These are phyloP conservation scores for Athalia rosae DNA, from an alignment of 2,888 invertebrate genomes.

Conservation along the genomic window DNA sequence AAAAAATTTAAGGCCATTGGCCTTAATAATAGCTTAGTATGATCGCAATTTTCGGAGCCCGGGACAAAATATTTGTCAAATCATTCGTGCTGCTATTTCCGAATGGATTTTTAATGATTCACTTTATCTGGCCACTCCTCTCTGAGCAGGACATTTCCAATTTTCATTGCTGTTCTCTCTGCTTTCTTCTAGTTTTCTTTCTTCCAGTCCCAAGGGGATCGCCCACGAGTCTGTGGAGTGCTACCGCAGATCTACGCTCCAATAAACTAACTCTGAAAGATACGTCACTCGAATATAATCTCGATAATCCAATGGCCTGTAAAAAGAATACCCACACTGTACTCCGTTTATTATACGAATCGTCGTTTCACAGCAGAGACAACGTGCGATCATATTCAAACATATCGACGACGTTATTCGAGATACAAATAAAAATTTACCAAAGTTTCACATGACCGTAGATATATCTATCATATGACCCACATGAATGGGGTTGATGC, in stretches of 20 bases:
- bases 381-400: background rate
- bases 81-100: too few relatives aligned
- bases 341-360: background rate
- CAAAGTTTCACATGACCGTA: background rate
- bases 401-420: background rate
- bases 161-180: background rate
- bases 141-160: background rate
- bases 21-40: too few relatives aligned
- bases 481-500: background rate
- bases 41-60: too few relatives aligned
- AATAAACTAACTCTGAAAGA: background rate
- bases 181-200: background rate
- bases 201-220: background rate
- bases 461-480: background rate
- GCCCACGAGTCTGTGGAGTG: background rate
- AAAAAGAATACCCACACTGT: background rate
- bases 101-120: conserved; percentile 8
- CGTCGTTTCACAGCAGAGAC: background rate
- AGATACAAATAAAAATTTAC: background rate
- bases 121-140: conserved; percentile 17
- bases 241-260: conserved; percentile 23
- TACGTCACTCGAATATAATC: conserved; percentile 36
- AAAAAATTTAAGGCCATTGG: too few relatives aligned
- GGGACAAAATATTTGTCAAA: too few relatives aligned
- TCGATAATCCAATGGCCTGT: conserved; percentile 11